These are phyloP conservation scores for Blera fallax DNA, from an alignment of 2,888 invertebrate genomes.

Conservation along the genomic window DNA sequence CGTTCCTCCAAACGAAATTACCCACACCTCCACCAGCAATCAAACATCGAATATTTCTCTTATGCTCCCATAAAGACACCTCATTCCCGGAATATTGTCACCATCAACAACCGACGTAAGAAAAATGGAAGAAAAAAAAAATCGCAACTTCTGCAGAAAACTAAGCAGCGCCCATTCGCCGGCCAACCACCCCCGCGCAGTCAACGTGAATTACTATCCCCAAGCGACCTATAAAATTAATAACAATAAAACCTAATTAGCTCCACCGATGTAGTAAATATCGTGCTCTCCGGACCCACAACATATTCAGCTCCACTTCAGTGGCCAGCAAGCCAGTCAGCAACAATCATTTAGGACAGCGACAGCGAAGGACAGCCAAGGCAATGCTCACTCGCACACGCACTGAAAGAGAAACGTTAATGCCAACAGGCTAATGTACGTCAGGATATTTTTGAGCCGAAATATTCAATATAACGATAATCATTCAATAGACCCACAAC, in stretches of 20 bases:
- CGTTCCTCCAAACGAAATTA: too few relatives aligned
- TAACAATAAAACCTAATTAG: slow-evolving; percentile 73
- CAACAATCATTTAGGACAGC: slow-evolving; percentile 53
- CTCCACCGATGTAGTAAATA: slow-evolving; percentile 46
- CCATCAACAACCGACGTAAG: slow-evolving; percentile 36
- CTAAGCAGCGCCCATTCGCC: slow-evolving; percentile 11
- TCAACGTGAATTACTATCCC: slow-evolving; percentile 66
- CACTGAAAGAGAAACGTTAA: slow-evolving; percentile 36
- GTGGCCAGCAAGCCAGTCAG: slow-evolving; percentile 43
- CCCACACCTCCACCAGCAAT: background rate
- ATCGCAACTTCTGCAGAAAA: slow-evolving; percentile 34
- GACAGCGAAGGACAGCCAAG: slow-evolving; percentile 4
- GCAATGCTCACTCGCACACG: background rate
- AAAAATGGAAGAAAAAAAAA: slow-evolving; percentile 27
- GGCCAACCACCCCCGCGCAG: background rate
- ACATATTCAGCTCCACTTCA: slow-evolving; percentile 1
- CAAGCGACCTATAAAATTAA: slow-evolving; percentile 63
- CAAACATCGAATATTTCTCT: slow-evolving; percentile 19
- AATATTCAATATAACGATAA: slow-evolving; percentile 71
- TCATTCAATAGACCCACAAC: slow-evolving; percentile 66
- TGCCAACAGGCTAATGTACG: slow-evolving; percentile 43
- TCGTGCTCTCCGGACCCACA: background rate
- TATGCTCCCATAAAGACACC: slow-evolving; percentile 58
- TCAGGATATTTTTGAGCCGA: slow-evolving; percentile 41
- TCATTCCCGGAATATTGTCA: slow-evolving; percentile 53